phyloP scores from a whole-genome alignment of 92 coral and sea anemone species.

The Epizoanthus scotinus region DNA sequence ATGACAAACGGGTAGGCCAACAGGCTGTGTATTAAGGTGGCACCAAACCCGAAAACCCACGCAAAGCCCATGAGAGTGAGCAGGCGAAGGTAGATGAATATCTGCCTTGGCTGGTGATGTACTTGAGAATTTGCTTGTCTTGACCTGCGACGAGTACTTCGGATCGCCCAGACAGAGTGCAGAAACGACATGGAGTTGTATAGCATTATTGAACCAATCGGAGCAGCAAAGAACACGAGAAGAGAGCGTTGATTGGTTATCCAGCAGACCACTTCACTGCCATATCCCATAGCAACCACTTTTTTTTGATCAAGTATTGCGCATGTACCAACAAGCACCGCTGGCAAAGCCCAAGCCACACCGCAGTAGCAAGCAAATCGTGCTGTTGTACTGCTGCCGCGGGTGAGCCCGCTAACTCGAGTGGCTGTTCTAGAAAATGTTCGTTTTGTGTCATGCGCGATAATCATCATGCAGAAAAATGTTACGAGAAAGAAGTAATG shows the following conservation, averaged over 20 bases:
- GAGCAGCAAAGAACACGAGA: constrained; percentile 16
- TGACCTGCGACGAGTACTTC: constrained; percentile 18
- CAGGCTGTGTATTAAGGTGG: constrained; percentile 9
- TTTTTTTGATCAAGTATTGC: constrained; percentile 64
- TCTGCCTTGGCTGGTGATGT: constrained; percentile 1
- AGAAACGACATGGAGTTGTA: constrained; percentile 32
- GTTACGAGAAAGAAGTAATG: constrained; percentile 49
- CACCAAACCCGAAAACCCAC: constrained; percentile 26
- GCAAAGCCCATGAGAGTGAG: constrained; percentile 21
- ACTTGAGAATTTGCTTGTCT: constrained; percentile 2
- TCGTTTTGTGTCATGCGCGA: constrained; percentile 50
- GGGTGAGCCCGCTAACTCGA: constrained; percentile 54
- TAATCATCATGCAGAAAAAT: constrained; percentile 33
- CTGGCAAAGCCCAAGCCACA: constrained; percentile 78
- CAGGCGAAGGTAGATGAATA: constrained; percentile 15
- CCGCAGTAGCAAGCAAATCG: constrained; percentile 63
- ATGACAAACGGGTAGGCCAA: constrained; percentile 21
- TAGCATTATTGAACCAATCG: constrained; percentile 31
- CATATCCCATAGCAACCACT: constrained; percentile 77
- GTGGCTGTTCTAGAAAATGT: constrained; percentile 75
- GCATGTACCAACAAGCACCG: constrained; percentile 61
- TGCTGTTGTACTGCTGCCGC: constrained; percentile 29
- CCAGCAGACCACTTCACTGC: constrained; percentile 74
- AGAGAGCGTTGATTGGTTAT: constrained; percentile 51
- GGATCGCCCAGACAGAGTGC: constrained; percentile 25